Evolutionary conservation across 2,797 vertebrate species (phyloP), one percentile per base, ranked within the genome.

Genomic region (Apogon hyalosoma): DNA sequence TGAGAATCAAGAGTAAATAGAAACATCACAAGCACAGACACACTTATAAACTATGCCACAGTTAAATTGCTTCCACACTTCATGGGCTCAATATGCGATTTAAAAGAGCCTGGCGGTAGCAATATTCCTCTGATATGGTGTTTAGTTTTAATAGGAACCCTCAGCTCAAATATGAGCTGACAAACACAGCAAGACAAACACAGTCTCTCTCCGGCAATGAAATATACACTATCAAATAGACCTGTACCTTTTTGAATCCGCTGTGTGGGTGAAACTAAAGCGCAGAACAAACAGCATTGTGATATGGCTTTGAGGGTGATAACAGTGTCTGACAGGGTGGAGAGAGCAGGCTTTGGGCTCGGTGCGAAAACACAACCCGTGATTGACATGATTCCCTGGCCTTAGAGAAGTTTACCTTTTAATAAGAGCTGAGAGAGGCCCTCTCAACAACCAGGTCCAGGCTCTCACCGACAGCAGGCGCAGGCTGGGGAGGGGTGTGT

Each of bases 201-300:
- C 87, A 82, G 88, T 90, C 91, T 89, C 89, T 91, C 87, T 75
- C 88, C 86, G 89, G 89, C 91, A 88, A 93, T 92, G 87, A 94
- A 95, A 93, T 81, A 93, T 88, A 92, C 91, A 90, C 93, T 93
- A 89, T 94, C 91, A 93, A 93, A 94, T 89, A 95, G 94, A 94
- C 92, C 92, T 91, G 92, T 93, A 88, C 88, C 89, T 93, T 94
- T 96, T 94, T 95, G 95, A 96, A 95, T 95, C 93, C 90, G 87
- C 92, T 88, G 91, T 93, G 95, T 90, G 94, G 83, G 92, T 90
- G 91, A 94, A 96, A 95, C 95, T 95, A 96, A 96, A 97, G 95
- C 69, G 73, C 92, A 97, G 96, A 97, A 97, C 95, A 97, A 97
- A 97, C 95, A 92, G 87, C 90, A 93, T 93, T 94, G 94, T 95